Conservation (phyloP, 2,888 invertebrate genomes). For the Latheticus oryzae region DNA sequence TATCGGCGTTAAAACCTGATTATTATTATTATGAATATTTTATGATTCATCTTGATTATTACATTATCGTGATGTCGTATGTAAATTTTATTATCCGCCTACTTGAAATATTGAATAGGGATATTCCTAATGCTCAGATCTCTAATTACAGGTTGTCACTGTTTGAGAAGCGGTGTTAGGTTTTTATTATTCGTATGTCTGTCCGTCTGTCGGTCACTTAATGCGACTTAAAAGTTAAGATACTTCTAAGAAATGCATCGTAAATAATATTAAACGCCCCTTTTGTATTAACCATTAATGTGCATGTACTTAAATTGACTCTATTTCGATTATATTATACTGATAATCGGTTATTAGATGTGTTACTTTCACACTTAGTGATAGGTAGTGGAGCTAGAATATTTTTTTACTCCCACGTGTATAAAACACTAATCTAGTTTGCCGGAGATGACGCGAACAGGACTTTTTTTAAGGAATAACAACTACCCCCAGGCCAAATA, state of each 20-base stretch:
- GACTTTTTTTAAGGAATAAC: too few species aligned
- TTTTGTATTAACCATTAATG: slow-evolving; percentile 30
- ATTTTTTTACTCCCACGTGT: too few species aligned
- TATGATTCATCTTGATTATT: slow-evolving; percentile 37
- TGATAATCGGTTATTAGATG: too few species aligned
- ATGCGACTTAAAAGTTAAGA: slow-evolving; percentile 50
- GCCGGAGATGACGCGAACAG: too few species aligned
- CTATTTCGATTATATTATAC: too few species aligned
- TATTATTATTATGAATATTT: slow-evolving; percentile 34
- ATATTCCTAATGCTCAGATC: slow-evolving; percentile 56
- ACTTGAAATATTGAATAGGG: slow-evolving; percentile 51
- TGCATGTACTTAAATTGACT: too few species aligned
- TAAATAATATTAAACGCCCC: slow-evolving; percentile 48
- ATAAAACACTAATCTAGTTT: too few species aligned
- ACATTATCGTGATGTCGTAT: slow-evolving; percentile 28
- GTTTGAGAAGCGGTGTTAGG: slow-evolving; percentile 56
- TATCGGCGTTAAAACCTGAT: slow-evolving; percentile 32
- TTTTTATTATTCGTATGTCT: slow-evolving; percentile 57
- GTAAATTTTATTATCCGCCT: slow-evolving; percentile 49
- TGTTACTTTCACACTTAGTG: too few species aligned
- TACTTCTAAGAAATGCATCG: slow-evolving; percentile 53
- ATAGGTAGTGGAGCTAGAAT: too few species aligned
- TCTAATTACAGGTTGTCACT: slow-evolving; percentile 63
- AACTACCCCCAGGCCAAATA: too few species aligned
- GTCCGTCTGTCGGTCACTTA: slow-evolving; percentile 55